A percentile compares a stretch with the other conserved stretches of the same genome.
These are phyloP conservation scores for Mantis religiosa DNA, from an alignment of 2,888 invertebrate species.

Conservation along the genomic window DNA sequence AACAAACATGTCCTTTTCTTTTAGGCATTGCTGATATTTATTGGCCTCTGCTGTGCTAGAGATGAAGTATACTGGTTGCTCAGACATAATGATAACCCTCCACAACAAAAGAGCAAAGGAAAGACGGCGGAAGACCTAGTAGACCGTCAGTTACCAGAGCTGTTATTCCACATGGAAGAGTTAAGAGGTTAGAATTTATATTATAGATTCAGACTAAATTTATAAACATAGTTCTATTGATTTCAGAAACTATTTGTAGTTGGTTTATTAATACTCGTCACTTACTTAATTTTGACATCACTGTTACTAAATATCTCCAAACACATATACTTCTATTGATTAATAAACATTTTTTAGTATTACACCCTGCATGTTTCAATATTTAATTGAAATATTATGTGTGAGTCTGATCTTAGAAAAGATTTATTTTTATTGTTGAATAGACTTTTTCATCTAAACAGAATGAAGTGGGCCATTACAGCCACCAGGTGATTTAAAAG, in stretches of 20 bases:
- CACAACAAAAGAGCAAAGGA: slow-evolving; percentile 77
- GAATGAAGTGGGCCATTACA: no score
- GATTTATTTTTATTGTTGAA: no score
- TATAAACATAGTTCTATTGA: background rate
- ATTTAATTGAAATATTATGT: no score
- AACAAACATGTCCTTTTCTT: no score
- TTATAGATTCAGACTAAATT: background rate
- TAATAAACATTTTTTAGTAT: background rate
- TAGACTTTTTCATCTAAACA: no score
- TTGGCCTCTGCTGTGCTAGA: slow-evolving; percentile 90
- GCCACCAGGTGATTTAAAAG: no score
- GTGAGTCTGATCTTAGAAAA: no score
- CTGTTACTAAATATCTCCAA: no score
- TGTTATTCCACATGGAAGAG: slow-evolving; percentile 98
- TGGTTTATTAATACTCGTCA: no score
- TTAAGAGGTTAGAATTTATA: slow-evolving; percentile 59
- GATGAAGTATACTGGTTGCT: slow-evolving; percentile 97
- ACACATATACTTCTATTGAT: background rate
- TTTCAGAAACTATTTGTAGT: no score
- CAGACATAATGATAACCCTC: slow-evolving; percentile 94
- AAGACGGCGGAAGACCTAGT: slow-evolving; percentile 89
- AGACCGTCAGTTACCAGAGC: slow-evolving; percentile 92
- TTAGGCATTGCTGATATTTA: slow-evolving; percentile 85
- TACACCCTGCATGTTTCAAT: background rate
- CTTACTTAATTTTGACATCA: no score